These are phyloP conservation scores for Gracilinanus agilis DNA, from an alignment of 2,113 vertebrate genomes.

Conservation along the genomic window DNA sequence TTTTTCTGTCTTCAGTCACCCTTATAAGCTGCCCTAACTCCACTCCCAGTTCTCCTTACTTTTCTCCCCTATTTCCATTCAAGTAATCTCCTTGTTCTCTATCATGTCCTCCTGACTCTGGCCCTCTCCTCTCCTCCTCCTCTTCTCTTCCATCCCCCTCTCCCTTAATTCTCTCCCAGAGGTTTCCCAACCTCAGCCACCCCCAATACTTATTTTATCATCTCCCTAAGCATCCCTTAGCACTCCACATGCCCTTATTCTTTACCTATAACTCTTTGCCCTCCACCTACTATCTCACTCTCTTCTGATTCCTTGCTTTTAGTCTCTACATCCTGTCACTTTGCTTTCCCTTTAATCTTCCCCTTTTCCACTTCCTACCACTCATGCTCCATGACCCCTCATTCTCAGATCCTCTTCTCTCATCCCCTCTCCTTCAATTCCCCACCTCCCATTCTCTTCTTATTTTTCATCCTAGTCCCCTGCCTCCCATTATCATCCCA, in stretches of 20 bases:
- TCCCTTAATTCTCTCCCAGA: neutral
- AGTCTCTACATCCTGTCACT: slow-evolving; percentile 28
- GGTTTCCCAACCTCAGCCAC: neutral
- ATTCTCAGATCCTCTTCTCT: neutral
- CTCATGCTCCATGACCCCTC: neutral
- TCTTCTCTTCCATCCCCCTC: neutral
- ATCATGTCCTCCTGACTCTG: neutral
- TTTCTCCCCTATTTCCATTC: neutral
- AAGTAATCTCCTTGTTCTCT: neutral
- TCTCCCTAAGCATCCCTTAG: neutral
- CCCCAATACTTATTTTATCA: neutral
- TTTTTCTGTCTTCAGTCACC: neutral
- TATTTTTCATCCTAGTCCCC: neutral
- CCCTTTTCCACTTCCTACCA: slow-evolving; percentile 71
- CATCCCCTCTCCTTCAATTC: neutral
- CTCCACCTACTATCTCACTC: too few relatives aligned
- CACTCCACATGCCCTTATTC: neutral
- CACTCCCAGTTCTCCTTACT: neutral
- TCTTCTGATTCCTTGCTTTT: slow-evolving; percentile 36
- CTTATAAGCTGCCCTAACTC: neutral
- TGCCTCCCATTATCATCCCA: neutral
- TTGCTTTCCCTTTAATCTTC: slow-evolving; percentile 59
- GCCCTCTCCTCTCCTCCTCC: neutral
- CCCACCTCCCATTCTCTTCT: neutral
- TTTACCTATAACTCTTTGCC: neutral